Evolutionary conservation across 2,797 vertebrate species (phyloP), one percentile per base, ranked within the genome.

Genomic region (Eulemur coronatus): DNA sequence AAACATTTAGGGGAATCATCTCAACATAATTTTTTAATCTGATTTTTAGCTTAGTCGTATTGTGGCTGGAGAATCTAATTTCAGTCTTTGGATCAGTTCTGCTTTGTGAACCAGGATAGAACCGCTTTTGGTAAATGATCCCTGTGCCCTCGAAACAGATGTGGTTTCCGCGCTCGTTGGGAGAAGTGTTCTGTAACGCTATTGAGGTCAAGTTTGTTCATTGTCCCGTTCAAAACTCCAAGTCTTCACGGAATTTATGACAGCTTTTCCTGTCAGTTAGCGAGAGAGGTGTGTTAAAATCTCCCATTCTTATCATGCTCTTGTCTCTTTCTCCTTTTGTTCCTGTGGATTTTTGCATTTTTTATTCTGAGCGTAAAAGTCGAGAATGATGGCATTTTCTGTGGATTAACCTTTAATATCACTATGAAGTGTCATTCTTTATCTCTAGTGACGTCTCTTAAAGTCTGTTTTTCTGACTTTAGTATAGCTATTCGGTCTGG

Each of bases 401-500:
- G 6, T 28, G 30, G 61, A 17, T 17, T 63, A 1, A 33, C 30
- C 30, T 61, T 30, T 61, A 14, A 52, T 15, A 2, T 30, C n/a
- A 2, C 15, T 41, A 11, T 8, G 5, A 38, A 20, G 28, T 26
- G 3, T 14, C 46, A 9, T 7, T 26, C 14, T 30, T 84, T 4
- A 4, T 4, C 17, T 12, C 7, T 28, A 33, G 48, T 28, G 15
- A 67, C 1, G 12, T 26, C 22, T 12, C 65, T 12, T 28, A 0
- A 26, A 0, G 61, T 5, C n/a, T 18, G 10, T 12, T 52, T 67
- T 0, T 52, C 14, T 4, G 46, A 38, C 24, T 4, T 20, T 17
- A 7, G 7, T 1, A 28, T 30, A 35, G n/a, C 9, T 7, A 13
- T 7, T 7, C 1, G 0, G 7, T 8, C 9, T 8, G n/a, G 12